Conservation (phyloP, 2,888 invertebrate species). For the Lissocephala sabroskyi region DNA sequence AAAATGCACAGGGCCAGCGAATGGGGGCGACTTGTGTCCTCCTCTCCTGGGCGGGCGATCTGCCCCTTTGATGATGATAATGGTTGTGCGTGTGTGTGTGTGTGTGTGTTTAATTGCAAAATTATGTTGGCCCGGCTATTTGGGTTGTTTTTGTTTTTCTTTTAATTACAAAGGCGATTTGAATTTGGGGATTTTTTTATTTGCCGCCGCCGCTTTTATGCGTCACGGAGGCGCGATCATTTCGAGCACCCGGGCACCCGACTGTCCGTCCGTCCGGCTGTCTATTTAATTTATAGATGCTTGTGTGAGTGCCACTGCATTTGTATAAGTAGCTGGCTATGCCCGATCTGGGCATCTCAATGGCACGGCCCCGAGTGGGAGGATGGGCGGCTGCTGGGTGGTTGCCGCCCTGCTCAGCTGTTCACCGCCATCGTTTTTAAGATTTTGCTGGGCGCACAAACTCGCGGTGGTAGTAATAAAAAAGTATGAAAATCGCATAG, state of each 20-base stretch:
- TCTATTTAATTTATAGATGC: no score
- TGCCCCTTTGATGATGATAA: constrained; percentile 21
- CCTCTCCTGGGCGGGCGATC: no score
- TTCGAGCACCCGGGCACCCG: background rate
- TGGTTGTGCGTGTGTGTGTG: constrained; percentile 5
- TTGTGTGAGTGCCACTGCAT: no score
- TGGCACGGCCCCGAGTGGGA: constrained; percentile 44
- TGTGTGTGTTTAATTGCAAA: constrained; percentile 32
- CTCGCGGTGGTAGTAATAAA: constrained; percentile 60
- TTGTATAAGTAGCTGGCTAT: no score
- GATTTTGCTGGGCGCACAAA: constrained; percentile 29
- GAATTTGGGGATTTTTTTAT: no score
- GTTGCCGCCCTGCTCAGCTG: constrained; percentile 42
- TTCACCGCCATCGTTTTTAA: constrained; percentile 18
- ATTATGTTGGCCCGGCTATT: constrained; percentile 22
- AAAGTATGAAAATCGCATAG: constrained; percentile 58
- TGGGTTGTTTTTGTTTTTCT: constrained; percentile 10
- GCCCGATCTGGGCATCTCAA: constrained; percentile 38
- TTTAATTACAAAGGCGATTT: constrained; percentile 42
- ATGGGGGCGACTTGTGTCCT: no score
- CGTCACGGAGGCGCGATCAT: background rate
- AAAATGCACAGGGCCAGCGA: no score
- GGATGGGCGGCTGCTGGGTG: constrained; percentile 24
- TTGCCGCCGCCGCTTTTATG: constrained; percentile 15
- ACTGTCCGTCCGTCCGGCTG: no score